Base-by-base conservation (phyloP, 1,140 invertebrate species). In the Ganaspis sp. region DNA sequence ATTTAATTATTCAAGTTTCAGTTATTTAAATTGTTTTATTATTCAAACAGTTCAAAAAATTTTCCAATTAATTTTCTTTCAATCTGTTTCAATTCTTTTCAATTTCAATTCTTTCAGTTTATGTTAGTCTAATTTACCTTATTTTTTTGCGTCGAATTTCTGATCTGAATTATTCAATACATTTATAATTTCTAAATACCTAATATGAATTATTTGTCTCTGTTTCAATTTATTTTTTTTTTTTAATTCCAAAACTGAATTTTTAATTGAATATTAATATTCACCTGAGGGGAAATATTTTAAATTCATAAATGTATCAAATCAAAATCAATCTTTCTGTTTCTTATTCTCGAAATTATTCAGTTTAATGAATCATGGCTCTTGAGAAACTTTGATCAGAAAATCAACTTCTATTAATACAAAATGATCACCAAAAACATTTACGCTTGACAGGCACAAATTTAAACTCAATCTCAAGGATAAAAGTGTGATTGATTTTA, bases 321-420 rank as follows among this genome's bases (percentile, higher is more conserved):
- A 58, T 58, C 53, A 64, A 26, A 64, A 26, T 4, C 23, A 29
- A 29, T 64, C 58, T 29, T 64, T 64, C 11, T 26, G 8, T 15
- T 34, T 64, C 23, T 15, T 64, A 29, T 64, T 29, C 26, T 26
- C 58, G 9, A 64, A 26, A 29, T 11, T 12, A 64, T 64, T 64
- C 15, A 64, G 29, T 64, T 58, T 64, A 64, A 64, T 29, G 58
- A 64, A 12, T 64, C 23, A 64, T 34, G 12, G 5, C 58, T 29
- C 58, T 64, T 26, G 26, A 29, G 23, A 64, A n/a, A 64, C 23
- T 64, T 23, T 29, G 23, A 9, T 34, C 58, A 26, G 58, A 29
- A 64, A 64, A 64, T 64, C 23, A 26, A 64, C 11, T 64, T 64
- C 58, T 64, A 64, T 64, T 64, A 64, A 64, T 34, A 64, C 45